A percentile compares a stretch with the other conserved stretches of the same genome.
Conservation (phyloP, 2,797 vertebrate species). For the Falco cherrug region DNA sequence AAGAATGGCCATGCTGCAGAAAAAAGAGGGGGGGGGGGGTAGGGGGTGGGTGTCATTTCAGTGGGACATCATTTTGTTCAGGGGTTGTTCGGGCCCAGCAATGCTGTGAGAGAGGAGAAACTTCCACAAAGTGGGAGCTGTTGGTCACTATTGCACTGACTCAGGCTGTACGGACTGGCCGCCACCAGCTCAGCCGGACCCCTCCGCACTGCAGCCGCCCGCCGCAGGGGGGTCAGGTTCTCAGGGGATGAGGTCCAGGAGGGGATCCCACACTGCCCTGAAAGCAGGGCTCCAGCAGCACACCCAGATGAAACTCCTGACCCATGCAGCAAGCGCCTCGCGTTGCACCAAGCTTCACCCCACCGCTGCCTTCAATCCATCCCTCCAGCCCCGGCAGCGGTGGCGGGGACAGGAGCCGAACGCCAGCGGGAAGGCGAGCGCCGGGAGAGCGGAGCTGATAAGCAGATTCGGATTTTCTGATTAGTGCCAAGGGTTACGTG, state of each 20-base stretch:
- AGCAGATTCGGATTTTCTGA: neutral
- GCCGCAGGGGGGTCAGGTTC: neutral
- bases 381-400: neutral
- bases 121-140: neutral
- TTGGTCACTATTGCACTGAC: rapidly evolving
- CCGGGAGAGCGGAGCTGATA: neutral
- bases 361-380: neutral
- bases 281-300: neutral
- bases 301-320: rapidly evolving
- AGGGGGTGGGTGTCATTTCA: rapidly evolving
- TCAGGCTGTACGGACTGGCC: rapidly evolving
- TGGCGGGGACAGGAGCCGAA: neutral
- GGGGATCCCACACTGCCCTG: neutral
- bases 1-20: neutral
- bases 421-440: rapidly evolving
- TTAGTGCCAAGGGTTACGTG: neutral
- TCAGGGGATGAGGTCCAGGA: rapidly evolving
- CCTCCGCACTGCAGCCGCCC: rapidly evolving
- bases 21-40: neutral
- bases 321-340: rapidly evolving
- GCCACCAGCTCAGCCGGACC: neutral
- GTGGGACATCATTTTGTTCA: rapidly evolving
- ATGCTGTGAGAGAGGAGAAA: neutral
- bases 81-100: neutral
- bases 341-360: rapidly evolving